Conservation (phyloP, 2,888 invertebrate species). For the Archaeoteleia sp. region DNA sequence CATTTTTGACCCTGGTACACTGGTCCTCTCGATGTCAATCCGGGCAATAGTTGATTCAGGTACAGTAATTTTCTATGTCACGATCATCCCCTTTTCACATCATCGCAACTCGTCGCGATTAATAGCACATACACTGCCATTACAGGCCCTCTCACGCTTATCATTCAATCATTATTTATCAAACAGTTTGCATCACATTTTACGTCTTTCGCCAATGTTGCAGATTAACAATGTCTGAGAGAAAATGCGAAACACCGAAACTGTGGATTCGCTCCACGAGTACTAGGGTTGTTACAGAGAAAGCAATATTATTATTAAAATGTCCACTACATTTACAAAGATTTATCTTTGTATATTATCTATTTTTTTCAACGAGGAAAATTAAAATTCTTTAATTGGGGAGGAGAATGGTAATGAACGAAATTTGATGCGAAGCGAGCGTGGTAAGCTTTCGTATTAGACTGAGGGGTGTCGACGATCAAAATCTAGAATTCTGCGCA, state of each 20-base stretch:
- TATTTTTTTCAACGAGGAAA: background rate
- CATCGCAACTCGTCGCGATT: conserved; percentile 1
- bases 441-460: conserved; percentile 47
- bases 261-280: too few species aligned
- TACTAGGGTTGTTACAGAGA: too few species aligned
- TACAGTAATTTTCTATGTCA: background rate
- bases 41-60: background rate
- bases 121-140: conserved; percentile 6
- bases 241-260: too few species aligned
- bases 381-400: background rate
- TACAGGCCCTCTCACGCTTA: background rate
- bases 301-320: background rate
- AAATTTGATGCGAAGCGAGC: conserved; percentile 31
- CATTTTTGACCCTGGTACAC: conserved; percentile 20
- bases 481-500: conserved; percentile 49
- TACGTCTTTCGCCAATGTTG: too few species aligned
- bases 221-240: too few species aligned
- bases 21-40: conserved; percentile 38
- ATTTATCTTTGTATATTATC: too few species aligned
- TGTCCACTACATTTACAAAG: background rate
- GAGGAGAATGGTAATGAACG: background rate
- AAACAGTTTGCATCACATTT: conserved; percentile 3
- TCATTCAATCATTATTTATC: conserved; percentile 2
- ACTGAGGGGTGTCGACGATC: conserved; percentile 52
- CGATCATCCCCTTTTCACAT: conserved; percentile 17